Evolutionary conservation across 2,888 invertebrate species (phyloP), one percentile per base, ranked within the genome.

Genomic region (Spodoptera exigua): DNA sequence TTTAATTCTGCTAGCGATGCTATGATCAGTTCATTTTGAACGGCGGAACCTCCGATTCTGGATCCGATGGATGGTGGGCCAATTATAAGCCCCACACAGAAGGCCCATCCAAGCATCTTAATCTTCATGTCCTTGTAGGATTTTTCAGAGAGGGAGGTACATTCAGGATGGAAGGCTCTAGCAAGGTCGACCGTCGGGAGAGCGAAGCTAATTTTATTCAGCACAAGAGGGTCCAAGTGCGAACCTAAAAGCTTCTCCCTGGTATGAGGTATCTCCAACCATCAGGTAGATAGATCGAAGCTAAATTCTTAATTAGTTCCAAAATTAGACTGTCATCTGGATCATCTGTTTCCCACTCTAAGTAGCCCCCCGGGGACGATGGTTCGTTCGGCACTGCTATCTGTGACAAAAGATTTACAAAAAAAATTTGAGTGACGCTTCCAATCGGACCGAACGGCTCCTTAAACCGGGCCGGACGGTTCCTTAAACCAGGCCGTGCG

Each of bases 181-280:
- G 27, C 53, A 12, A 45, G 2, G 3, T 27, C 53, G 11, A 45
- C n/a, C 1, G 44, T 21, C 11, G 36, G 44, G 10, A 53, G 2
- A 7, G 44, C 43, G 16, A 44, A 53, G 1, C 53, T 7, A 10
- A 51, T 41, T 34, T 51, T 51, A 17, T 51, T 41, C 2, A 51
- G 13, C n/a, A 51, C 14, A 2, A 16, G 27, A 5, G 34, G 7
- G 13, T 51, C 35, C 2, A 41, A 3, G 5, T 44, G 14, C 5
- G 4, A 16, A 3, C 36, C 35, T 1, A 41, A 5, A 1, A 36
- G 16, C 1, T 44, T 27, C 10, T 52, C 43, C 7, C 35, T 21
- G n/a, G n/a, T 2, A n/a, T 7, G 1, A 18, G 11, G 1, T 13
- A 4, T 36, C 34, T 14, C 44, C 44, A 44, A 16, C 53, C 53